Conservation (phyloP, 1,140 invertebrate species). For the Magallana ariakensis region DNA sequence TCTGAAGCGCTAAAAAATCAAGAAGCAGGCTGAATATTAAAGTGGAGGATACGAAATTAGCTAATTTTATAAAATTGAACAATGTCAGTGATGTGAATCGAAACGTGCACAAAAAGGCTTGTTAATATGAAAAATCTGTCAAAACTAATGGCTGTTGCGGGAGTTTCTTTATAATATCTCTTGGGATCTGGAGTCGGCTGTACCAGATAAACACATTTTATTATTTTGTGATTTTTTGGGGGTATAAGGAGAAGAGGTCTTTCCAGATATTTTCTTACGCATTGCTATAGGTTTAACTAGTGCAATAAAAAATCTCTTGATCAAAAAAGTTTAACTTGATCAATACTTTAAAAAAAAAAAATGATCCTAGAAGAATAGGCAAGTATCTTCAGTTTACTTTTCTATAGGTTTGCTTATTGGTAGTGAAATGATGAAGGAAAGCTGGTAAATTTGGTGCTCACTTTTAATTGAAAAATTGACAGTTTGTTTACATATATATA, state of each 20-base stretch:
- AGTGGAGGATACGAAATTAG: conserved; percentile 25
- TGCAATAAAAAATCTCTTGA: no score
- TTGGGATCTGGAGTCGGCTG: background rate
- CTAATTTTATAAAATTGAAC: conserved; percentile 37
- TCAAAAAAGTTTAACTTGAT: no score
- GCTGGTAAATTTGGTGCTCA: background rate
- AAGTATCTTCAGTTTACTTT: no score
- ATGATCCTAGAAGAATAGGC: no score
- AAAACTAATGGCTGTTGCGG: background rate
- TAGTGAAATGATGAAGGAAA: no score
- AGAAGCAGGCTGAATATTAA: background rate
- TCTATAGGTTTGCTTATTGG: no score
- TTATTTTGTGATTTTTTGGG: conserved; percentile 9
- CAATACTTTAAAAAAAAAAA: no score
- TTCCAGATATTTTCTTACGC: no score
- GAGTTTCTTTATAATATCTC: conserved; percentile 5
- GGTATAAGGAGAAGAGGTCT: background rate
- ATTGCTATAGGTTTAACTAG: no score
- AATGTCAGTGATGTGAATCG: conserved; percentile 25
- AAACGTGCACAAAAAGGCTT: conserved; percentile 16
- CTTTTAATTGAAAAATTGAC: background rate
- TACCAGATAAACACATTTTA: conserved; percentile 9
- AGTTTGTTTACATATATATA: background rate
- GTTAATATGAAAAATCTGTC: conserved; percentile 34
- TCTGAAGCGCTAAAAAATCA: background rate